These are phyloP conservation scores for Pararge aegeria DNA, from an alignment of 1,140 invertebrate species.

Conservation along the genomic window DNA sequence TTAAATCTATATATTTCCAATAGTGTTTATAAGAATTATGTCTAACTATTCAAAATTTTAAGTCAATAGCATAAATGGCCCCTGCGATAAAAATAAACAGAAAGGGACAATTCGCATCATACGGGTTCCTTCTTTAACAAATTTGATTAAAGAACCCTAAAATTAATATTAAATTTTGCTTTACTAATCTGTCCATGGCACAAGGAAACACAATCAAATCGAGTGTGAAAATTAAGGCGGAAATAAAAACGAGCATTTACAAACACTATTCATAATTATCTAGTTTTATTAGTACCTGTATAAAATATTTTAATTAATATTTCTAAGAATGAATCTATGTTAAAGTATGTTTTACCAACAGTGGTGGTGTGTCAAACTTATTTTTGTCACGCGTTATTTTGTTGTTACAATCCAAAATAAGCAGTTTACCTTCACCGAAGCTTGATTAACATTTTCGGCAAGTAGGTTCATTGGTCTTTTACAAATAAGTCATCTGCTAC, in stretches of 20 bases:
- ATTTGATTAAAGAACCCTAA: no score
- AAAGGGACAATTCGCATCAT: no score
- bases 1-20: no score
- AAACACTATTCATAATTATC: neutral
- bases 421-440: constrained; percentile 25
- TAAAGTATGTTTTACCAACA: neutral
- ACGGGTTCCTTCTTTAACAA: no score
- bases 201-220: no score
- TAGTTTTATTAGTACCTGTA: neutral
- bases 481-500: constrained; percentile 22
- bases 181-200: no score
- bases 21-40: no score
- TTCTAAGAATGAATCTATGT: neutral
- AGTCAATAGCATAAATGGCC: no score
- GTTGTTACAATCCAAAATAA: constrained; percentile 6
- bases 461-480: constrained; percentile 12
- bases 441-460: constrained; percentile 21
- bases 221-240: neutral
- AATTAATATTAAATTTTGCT: no score
- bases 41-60: no score
- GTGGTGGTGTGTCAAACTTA: constrained; percentile 6
- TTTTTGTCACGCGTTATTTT: constrained; percentile 12
- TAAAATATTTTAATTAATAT: neutral
- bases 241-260: neutral
- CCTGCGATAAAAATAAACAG: no score